Evolutionary conservation across 1,140 invertebrate species (phyloP).

Genomic region (Phortica variegata): DNA sequence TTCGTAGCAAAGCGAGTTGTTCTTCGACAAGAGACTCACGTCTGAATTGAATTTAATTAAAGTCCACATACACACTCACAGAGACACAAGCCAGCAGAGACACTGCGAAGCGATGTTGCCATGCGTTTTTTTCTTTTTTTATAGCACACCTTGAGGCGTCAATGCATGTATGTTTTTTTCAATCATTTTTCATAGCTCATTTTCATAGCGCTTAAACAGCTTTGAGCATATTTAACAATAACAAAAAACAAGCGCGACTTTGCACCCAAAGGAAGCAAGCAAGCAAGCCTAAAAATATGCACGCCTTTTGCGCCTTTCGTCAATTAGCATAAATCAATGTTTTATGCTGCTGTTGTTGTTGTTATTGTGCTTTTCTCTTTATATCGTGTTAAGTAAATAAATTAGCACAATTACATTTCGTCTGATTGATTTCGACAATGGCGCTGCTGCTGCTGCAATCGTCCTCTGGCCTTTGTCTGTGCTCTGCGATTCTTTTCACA

Average conservation of each 20-base stretch:
- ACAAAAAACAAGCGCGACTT: no score
- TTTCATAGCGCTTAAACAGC: no score
- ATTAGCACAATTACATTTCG: slow-evolving; percentile 43
- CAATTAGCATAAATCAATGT: slow-evolving; percentile 30
- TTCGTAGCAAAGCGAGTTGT: slow-evolving; percentile 24
- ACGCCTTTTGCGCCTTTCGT: slow-evolving; percentile 2
- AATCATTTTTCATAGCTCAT: no score
- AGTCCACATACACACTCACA: slow-evolving; percentile 6
- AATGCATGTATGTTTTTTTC: slow-evolving; percentile 30
- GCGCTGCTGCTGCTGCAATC: slow-evolving; percentile 5
- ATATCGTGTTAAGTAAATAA: slow-evolving; percentile 25
- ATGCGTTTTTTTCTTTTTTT: background rate
- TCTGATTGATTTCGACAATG: slow-evolving; percentile 37
- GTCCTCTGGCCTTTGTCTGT: no score
- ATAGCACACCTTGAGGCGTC: slow-evolving; percentile 15
- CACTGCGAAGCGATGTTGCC: background rate
- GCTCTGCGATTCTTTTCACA: no score
- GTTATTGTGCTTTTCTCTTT: no score
- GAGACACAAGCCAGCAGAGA: no score
- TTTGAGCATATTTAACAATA: no score
- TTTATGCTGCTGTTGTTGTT: no score
- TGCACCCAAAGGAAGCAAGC: no score
- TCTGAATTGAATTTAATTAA: slow-evolving; percentile 22
- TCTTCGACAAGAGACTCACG: slow-evolving; percentile 10
- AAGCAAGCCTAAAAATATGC: no score